Evolutionary conservation across 1,140 invertebrate species (phyloP).

Genomic region (Planococcus citri): DNA sequence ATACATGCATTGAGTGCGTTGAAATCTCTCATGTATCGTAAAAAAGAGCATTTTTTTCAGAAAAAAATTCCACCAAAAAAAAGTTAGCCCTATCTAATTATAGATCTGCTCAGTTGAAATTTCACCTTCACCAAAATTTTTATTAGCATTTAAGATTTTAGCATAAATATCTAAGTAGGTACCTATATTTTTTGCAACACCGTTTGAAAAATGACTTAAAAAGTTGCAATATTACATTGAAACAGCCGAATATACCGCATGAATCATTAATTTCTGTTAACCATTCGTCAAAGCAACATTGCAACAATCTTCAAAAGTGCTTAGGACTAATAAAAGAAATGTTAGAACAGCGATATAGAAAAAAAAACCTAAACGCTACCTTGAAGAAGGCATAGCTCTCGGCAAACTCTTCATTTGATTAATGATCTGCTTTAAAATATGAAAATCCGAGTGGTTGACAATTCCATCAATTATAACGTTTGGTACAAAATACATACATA

Average conservation of each 20-base stretch:
- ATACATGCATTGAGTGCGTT: no score
- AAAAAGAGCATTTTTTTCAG: no score
- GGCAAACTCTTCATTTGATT: background rate
- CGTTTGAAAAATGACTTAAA: no score
- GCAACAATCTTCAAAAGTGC: slow-evolving; percentile 6
- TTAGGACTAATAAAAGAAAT: background rate
- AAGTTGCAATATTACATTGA: no score
- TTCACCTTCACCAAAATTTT: no score
- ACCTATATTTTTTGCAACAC: no score
- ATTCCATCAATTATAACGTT: background rate
- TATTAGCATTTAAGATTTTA: no score
- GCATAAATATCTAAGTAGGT: no score
- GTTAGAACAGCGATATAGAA: background rate
- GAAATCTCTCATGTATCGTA: no score
- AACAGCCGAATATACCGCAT: background rate
- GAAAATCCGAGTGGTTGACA: background rate
- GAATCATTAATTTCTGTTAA: slow-evolving; percentile 4
- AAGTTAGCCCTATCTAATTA: no score
- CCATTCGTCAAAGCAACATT: background rate
- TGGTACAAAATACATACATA: background rate
- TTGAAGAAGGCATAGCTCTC: background rate
- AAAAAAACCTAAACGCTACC: background rate
- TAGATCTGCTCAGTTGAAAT: no score
- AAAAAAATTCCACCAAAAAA: no score
- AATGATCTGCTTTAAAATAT: background rate